phyloP scores from a whole-genome alignment of 2,113 vertebrate genomes.

The Toxotes jaculatrix region DNA sequence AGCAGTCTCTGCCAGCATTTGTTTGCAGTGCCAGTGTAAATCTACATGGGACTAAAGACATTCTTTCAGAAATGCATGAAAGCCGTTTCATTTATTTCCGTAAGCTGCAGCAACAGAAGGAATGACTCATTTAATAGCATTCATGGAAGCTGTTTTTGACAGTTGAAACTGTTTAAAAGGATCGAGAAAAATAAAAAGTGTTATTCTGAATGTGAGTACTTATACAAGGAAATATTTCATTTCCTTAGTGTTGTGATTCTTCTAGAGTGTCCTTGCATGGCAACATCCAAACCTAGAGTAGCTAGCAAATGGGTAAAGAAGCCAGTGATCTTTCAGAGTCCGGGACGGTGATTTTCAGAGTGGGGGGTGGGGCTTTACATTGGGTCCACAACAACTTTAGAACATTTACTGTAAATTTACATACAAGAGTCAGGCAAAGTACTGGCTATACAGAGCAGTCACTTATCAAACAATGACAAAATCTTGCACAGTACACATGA shows the following conservation, averaged over 20 bases:
- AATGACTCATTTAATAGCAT: slow-evolving; percentile 24
- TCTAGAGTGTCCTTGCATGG: background rate
- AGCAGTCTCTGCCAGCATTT: slow-evolving; percentile 46
- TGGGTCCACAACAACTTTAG: background rate
- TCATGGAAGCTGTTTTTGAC: slow-evolving; percentile 21
- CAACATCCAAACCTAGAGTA: slow-evolving; percentile 24
- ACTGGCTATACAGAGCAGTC: too few relatives aligned
- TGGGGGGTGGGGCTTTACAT: background rate
- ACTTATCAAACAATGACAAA: too few relatives aligned
- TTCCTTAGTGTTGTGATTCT: slow-evolving; percentile 19
- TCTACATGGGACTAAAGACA: slow-evolving; percentile 26
- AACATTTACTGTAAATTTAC: background rate
- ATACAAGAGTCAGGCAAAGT: background rate
- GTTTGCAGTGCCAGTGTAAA: slow-evolving; percentile 41
- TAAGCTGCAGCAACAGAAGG: slow-evolving; percentile 5
- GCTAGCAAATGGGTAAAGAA: background rate
- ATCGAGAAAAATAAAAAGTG: background rate
- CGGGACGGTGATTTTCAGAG: slow-evolving; percentile 9
- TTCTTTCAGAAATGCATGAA: slow-evolving; percentile 43
- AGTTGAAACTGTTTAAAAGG: slow-evolving; percentile 19
- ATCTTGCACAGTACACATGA: too few relatives aligned
- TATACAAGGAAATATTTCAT: background rate
- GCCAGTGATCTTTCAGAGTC: background rate
- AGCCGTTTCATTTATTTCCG: slow-evolving; percentile 41
- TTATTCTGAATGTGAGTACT: slow-evolving; percentile 16